Conservation (phyloP, 2,113 vertebrate genomes). For the Steatornis caripensis region DNA sequence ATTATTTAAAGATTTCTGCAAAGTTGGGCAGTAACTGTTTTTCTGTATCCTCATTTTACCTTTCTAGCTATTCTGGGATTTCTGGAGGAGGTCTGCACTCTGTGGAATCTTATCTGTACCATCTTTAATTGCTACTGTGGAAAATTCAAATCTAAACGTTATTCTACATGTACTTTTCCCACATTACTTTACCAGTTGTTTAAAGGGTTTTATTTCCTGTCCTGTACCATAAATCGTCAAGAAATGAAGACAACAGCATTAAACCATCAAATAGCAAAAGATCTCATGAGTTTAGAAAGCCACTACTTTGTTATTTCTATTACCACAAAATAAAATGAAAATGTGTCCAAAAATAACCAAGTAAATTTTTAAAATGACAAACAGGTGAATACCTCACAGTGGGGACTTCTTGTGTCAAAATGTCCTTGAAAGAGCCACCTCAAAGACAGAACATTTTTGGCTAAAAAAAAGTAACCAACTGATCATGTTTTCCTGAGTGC, state of each 20-base stretch:
- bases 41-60: not conserved
- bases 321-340: not conserved
- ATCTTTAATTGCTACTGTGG: not conserved
- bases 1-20: not conserved
- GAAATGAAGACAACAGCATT: not conserved
- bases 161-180: not conserved
- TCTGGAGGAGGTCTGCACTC: not conserved
- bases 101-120: not conserved
- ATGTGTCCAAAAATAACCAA: not conserved
- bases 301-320: not conserved
- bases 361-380: not conserved
- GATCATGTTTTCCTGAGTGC: not conserved
- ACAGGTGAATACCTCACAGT: not conserved
- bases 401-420: not conserved
- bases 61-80: constrained; percentile 12
- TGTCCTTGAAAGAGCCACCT: not conserved
- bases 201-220: not conserved
- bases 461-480: not conserved
- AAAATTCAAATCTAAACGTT: not conserved
- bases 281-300: not conserved
- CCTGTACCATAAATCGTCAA: not conserved
- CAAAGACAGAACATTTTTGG: not conserved
- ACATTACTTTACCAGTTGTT: not conserved
- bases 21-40: not conserved
- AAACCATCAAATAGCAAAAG: not conserved